phyloP scores from a whole-genome alignment of 2,797 vertebrate species.

The Falco cherrug region DNA sequence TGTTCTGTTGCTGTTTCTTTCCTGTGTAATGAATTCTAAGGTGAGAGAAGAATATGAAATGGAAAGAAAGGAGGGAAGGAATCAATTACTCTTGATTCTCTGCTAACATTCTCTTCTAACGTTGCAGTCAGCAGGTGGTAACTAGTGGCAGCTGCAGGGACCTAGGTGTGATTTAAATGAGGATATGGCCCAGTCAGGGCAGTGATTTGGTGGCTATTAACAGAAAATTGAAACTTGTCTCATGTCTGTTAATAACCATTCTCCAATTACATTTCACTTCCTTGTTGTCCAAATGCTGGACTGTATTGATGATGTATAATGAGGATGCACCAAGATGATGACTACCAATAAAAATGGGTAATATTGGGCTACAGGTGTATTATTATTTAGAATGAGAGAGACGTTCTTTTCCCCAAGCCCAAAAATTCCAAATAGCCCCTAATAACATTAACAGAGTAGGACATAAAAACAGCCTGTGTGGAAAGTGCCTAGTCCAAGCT shows the following conservation, averaged over 20 bases:
- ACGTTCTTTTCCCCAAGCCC: neutral
- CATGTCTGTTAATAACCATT: neutral
- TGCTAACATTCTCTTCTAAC: neutral
- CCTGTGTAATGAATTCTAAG: neutral
- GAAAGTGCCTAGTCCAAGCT: neutral
- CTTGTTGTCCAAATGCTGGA: neutral
- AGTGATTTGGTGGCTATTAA: neutral
- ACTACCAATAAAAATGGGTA: neutral
- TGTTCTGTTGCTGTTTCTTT: neutral
- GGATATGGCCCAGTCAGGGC: neutral
- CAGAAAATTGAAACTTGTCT: neutral
- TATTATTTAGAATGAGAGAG: neutral
- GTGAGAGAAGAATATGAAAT: neutral
- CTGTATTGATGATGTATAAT: neutral
- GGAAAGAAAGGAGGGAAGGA: neutral
- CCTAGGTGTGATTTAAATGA: neutral
- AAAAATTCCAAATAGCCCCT: neutral
- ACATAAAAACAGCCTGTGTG: neutral
- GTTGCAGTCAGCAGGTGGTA: neutral
- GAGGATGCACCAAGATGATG: neutral
- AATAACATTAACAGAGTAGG: neutral
- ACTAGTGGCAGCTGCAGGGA: neutral
- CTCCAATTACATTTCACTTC: neutral
- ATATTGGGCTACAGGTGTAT: neutral
- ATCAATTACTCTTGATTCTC: neutral